A percentile compares a stretch with the other conserved stretches of the same genome.
These are phyloP conservation scores for Hystrix cristata DNA, from an alignment of 2,113 vertebrate genomes.

Conservation along the genomic window DNA sequence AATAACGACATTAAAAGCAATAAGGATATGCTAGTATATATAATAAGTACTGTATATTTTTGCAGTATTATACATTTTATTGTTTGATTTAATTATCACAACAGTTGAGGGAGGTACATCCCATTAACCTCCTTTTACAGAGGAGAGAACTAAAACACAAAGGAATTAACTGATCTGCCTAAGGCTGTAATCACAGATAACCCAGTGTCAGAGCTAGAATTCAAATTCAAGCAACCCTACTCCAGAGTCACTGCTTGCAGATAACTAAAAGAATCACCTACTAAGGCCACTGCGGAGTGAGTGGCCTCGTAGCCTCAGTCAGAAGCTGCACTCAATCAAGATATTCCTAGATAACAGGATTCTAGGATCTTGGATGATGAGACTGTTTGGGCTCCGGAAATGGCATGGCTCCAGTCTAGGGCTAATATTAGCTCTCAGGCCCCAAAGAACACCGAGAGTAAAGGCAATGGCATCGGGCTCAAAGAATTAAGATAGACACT, in stretches of 20 bases:
- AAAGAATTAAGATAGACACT: background rate
- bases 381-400: conserved; percentile 23
- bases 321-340: conserved; percentile 10
- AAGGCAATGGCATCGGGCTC: conserved; percentile 15
- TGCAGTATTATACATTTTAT: background rate
- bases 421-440: conserved; percentile 22
- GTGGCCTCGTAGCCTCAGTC: background rate
- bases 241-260: background rate
- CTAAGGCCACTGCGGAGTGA: background rate
- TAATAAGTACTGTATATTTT: background rate
- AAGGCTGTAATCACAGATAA: conserved; percentile 31
- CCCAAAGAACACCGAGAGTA: conserved; percentile 6
- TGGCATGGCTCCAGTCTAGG: background rate
- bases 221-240: background rate
- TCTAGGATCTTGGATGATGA: conserved; percentile 40
- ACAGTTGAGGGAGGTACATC: background rate
- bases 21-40: background rate
- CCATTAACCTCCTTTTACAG: conserved; percentile 34
- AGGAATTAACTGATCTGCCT: background rate
- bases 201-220: conserved; percentile 9
- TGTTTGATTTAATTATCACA: conserved; percentile 57
- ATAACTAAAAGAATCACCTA: background rate
- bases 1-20: conserved; percentile 20
- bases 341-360: background rate
- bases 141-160: conserved; percentile 2